Evolutionary conservation across 2,797 vertebrate species (phyloP).

Genomic region (Lepidocolaptes lacrymiger): DNA sequence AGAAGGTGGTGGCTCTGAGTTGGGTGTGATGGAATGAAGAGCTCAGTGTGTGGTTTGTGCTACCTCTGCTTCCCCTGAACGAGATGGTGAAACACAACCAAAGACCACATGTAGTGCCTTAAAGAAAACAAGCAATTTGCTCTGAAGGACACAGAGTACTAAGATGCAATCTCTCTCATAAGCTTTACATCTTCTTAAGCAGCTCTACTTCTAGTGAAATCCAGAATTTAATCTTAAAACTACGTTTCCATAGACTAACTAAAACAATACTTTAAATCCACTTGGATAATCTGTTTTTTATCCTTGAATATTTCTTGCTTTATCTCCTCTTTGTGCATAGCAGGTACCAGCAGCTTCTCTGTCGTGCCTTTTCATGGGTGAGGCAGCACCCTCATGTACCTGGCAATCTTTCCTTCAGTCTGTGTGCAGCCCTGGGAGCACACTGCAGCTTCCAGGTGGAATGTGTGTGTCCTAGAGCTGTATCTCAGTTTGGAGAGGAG

Average conservation of each 20-base stretch:
- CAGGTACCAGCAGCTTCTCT: not conserved
- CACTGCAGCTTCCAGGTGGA: not conserved
- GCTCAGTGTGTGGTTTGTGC: conserved; percentile 67
- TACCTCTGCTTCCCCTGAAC: conserved; percentile 74
- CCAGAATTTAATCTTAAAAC: conserved; percentile 33
- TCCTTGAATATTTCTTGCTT: not conserved
- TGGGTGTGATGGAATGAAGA: conserved; percentile 45
- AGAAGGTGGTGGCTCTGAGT: conserved; percentile 6
- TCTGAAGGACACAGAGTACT: conserved; percentile 62
- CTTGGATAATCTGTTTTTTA: not conserved
- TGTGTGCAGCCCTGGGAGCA: not conserved
- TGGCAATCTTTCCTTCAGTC: not conserved
- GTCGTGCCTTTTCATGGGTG: not conserved
- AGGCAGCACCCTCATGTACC: not conserved
- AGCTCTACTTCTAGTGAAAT: conserved; percentile 12
- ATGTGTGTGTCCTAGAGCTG: not conserved
- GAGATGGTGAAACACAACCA: conserved; percentile 78
- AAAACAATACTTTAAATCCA: not conserved
- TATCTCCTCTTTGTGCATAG: not conserved
- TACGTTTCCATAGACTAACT: conserved; percentile 6
- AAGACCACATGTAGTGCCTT: conserved; percentile 83
- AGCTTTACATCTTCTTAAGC: conserved; percentile 60
- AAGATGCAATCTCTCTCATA: conserved; percentile 47
- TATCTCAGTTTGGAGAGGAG: not conserved
- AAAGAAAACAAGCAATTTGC: conserved; percentile 57